phyloP scores from a whole-genome alignment of 1,140 invertebrate species.

The Bombus terrestris region DNA sequence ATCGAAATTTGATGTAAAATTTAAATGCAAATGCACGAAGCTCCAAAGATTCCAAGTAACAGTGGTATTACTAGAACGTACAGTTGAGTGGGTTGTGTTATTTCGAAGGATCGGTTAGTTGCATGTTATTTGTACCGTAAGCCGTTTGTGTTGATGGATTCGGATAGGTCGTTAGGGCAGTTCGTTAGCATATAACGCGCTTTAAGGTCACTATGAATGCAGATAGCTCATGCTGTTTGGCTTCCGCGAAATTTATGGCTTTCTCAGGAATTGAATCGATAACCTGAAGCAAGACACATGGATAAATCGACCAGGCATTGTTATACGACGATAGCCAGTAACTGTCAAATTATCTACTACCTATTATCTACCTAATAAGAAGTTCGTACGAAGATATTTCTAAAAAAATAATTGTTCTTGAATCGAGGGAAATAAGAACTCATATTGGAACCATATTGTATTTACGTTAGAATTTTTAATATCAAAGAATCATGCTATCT shows the following conservation, averaged over 20 bases:
- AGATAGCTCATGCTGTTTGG: slow-evolving; percentile 15
- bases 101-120: neutral
- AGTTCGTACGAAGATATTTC: neutral
- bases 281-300: slow-evolving; percentile 4
- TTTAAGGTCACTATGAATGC: slow-evolving; percentile 22
- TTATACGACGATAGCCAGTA: neutral
- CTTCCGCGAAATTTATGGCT: slow-evolving; percentile 14
- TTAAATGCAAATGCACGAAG: neutral
- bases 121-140: neutral
- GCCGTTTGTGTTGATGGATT: neutral
- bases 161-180: neutral
- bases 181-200: slow-evolving; percentile 8
- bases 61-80: neutral
- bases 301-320: neutral
- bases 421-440: no score
- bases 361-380: neutral
- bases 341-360: neutral
- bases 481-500: no score
- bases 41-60: neutral
- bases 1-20: neutral
- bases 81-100: neutral
- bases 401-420: no score
- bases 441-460: no score
- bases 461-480: no score
- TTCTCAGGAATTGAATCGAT: slow-evolving; percentile 19